Percentiles rank a stretch among this genome's conserved stretches.
Evolutionary conservation across 1,140 invertebrate genomes (phyloP).

Genomic region (Diorhabda carinulata): DNA sequence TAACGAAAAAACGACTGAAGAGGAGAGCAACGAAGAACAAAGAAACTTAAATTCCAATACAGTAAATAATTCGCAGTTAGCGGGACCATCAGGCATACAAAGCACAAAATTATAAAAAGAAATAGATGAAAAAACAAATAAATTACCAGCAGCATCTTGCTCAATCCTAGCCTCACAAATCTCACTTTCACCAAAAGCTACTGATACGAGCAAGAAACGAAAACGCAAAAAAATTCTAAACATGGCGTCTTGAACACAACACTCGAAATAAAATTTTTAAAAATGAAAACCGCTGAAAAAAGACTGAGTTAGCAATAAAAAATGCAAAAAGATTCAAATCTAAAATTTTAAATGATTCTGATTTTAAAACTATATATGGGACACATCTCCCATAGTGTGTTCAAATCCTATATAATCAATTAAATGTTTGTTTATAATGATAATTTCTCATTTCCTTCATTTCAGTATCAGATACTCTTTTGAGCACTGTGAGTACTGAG

Average conservation of each 20-base stretch:
- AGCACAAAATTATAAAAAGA: constrained; percentile 6
- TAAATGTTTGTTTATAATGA: too few species aligned
- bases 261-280: too few species aligned
- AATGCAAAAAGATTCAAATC: not conserved
- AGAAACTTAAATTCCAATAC: not conserved
- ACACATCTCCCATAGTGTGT: too few species aligned
- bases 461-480: too few species aligned
- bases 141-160: not conserved
- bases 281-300: not conserved
- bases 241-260: not conserved
- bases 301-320: not conserved
- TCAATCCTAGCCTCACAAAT: not conserved
- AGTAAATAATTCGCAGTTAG: not conserved
- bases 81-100: constrained; percentile 3
- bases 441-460: too few species aligned
- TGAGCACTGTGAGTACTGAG: too few species aligned
- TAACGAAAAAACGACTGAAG: not conserved
- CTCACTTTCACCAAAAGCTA: not conserved
- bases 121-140: not conserved
- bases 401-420: too few species aligned
- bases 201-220: not conserved
- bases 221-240: constrained; percentile 1
- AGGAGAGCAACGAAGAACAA: not conserved
- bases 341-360: not conserved
- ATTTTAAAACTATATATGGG: not conserved